Evolutionary conservation across 2,888 invertebrate genomes (phyloP).

Genomic region (Caenorhabditis angaria): DNA sequence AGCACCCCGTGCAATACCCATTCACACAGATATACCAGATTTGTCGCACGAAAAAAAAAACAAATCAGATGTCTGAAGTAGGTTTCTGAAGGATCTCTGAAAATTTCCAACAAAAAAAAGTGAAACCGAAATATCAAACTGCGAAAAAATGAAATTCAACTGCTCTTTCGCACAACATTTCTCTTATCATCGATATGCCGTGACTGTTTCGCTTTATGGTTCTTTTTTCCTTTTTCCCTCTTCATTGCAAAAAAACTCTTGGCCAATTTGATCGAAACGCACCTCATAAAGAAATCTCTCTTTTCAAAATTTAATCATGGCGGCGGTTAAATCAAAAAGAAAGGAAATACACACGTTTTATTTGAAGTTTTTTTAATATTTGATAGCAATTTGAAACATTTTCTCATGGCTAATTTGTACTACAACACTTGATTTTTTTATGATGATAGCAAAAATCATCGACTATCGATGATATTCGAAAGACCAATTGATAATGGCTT

Average conservation of each 20-base stretch:
- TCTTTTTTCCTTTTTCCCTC: conserved; percentile 20
- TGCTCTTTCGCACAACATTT: conserved; percentile 43
- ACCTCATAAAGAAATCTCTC: neutral
- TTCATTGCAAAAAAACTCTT: neutral
- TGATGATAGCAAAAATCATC: neutral
- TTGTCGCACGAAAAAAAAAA: too few species aligned
- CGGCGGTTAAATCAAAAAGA: neutral
- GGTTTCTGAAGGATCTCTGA: too few species aligned
- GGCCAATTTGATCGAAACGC: conserved; percentile 5
- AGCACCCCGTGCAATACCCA: conserved; percentile 31
- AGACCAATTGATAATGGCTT: neutral
- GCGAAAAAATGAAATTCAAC: conserved; percentile 36
- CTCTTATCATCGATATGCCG: conserved; percentile 22
- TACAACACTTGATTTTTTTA: neutral
- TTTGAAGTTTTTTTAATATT: neutral
- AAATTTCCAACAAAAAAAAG: too few species aligned
- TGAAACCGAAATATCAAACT: conserved; percentile 14
- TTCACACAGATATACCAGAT: too few species aligned
- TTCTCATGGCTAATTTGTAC: neutral
- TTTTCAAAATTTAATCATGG: neutral
- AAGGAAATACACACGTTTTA: neutral
- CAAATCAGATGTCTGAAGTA: too few species aligned
- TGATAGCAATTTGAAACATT: neutral
- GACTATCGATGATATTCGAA: neutral
- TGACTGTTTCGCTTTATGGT: conserved; percentile 36